These are phyloP conservation scores for Gobio occitaniae DNA, from an alignment of 2,797 vertebrate species.

Conservation along the genomic window DNA sequence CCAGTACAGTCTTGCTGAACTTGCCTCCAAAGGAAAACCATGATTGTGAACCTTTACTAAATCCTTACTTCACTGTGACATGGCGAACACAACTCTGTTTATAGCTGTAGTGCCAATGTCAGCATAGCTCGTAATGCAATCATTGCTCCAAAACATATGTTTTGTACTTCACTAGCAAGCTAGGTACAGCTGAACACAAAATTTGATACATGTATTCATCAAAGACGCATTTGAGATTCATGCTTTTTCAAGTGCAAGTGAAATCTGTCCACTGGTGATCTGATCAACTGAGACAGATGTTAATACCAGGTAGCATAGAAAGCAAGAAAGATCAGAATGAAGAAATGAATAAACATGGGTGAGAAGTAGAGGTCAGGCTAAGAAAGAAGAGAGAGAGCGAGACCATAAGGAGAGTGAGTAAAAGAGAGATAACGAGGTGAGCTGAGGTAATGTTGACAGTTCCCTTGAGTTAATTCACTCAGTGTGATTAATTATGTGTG, in stretches of 20 bases:
- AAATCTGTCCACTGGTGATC: not conserved
- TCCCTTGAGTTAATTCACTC: not conserved
- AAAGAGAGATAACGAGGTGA: conserved; percentile 19
- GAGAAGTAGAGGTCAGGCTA: not conserved
- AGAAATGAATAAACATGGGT: not conserved
- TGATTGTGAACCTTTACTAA: not conserved
- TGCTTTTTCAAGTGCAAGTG: not conserved
- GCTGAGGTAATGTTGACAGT: conserved; percentile 13
- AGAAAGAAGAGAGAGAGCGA: not conserved
- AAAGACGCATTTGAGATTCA: conserved; percentile 11
- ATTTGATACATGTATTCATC: not conserved
- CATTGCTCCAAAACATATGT: not conserved
- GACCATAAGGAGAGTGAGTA: not conserved
- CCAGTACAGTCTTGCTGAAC: not conserved
- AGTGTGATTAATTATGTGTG: not conserved
- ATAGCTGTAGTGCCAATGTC: not conserved
- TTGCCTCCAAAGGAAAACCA: not conserved
- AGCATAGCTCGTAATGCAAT: not conserved
- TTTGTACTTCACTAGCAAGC: not conserved
- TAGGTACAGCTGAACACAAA: not conserved
- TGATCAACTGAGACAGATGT: conserved; percentile 1
- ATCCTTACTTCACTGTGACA: not conserved
- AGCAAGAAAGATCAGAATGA: not conserved
- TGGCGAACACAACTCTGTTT: not conserved
- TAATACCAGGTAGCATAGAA: not conserved